Evolutionary conservation across 2,797 vertebrate genomes (phyloP).

Genomic region (Rhinophrynus dorsalis): DNA sequence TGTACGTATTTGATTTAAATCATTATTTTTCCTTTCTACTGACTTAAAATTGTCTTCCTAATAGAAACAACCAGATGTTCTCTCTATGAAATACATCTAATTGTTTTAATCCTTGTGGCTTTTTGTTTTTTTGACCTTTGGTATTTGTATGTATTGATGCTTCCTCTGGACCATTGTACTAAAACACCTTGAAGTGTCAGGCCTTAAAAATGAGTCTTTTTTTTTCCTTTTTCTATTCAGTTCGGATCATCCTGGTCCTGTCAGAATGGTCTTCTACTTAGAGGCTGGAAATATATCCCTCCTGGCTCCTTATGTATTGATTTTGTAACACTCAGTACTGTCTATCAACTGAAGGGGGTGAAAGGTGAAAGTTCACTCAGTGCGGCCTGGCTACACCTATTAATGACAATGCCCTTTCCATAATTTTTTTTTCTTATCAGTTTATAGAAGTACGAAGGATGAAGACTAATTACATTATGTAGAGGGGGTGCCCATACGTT

Average conservation of each 20-base stretch:
- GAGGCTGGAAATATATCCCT: conserved; percentile 77
- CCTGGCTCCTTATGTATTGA: conserved; percentile 75
- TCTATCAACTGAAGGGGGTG: conserved; percentile 64
- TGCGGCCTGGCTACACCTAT: conserved; percentile 60
- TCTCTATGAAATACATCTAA: too few species aligned
- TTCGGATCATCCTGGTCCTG: conserved; percentile 72
- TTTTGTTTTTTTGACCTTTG: conserved; percentile 68
- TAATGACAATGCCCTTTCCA: conserved; percentile 63
- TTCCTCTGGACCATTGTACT: conserved; percentile 64
- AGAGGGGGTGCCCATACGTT: too few species aligned
- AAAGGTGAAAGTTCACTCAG: conserved; percentile 69
- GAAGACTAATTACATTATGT: conserved; percentile 39
- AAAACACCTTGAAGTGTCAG: conserved; percentile 74
- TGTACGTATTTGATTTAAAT: too few species aligned
- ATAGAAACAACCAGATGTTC: too few species aligned
- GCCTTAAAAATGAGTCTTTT: conserved; percentile 70
- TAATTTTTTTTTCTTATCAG: conserved; percentile 52
- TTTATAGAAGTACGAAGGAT: conserved; percentile 58
- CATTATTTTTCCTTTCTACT: too few species aligned
- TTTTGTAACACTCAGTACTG: conserved; percentile 70
- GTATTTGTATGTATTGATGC: conserved; percentile 68
- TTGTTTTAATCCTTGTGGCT: conserved; percentile 67
- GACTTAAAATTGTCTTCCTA: too few species aligned
- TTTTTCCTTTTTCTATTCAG: conserved; percentile 64
- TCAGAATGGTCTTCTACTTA: conserved; percentile 78